Conservation (phyloP, 2,797 vertebrate genomes). For the Rhinoraja longicauda region DNA sequence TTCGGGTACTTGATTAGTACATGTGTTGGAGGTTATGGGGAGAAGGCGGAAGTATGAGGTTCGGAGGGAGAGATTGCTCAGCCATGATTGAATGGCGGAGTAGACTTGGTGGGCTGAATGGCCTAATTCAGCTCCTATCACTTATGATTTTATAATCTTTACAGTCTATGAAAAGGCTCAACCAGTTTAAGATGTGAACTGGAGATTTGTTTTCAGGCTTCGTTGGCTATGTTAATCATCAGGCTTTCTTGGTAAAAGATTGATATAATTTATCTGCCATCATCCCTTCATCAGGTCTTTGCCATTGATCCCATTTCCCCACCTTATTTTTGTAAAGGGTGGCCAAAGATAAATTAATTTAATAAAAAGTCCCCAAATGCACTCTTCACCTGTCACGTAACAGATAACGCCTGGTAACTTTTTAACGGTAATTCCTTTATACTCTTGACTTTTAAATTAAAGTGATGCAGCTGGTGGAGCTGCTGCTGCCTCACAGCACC, state of each 20-base stretch:
- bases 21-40: no score
- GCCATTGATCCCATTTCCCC: not conserved
- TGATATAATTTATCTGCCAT: not conserved
- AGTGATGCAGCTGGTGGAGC: no score
- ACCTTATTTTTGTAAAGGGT: not conserved
- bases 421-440: not conserved
- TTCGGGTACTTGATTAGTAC: no score
- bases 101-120: no score
- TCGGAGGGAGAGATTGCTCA: no score
- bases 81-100: no score
- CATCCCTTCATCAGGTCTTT: not conserved
- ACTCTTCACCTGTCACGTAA: not conserved
- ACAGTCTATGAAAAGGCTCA: not conserved
- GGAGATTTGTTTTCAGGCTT: not conserved
- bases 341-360: not conserved
- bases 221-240: not conserved
- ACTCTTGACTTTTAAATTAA: no score
- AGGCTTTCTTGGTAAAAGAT: not conserved
- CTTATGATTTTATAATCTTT: no score
- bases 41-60: no score
- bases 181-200: not conserved
- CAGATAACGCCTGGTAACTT: not conserved
- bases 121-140: no score
- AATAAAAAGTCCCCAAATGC: not conserved
- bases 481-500: no score